Conservation (phyloP, 2,113 vertebrate species). For the Shinisaurus crocodilurus region DNA sequence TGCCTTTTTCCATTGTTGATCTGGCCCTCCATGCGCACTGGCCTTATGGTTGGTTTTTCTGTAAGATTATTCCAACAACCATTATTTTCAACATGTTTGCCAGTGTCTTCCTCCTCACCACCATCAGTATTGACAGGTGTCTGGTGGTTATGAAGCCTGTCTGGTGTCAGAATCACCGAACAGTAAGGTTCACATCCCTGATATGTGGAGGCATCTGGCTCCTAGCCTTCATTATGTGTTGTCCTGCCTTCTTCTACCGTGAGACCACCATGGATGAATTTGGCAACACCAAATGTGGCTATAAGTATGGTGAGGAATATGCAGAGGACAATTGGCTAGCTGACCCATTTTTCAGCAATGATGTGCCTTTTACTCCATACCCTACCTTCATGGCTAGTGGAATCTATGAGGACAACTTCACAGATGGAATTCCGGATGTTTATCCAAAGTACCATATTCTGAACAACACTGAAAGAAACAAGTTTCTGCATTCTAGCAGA, state of each 20-base stretch:
- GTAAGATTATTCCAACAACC: constrained; percentile 79
- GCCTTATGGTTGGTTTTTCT: constrained; percentile 79
- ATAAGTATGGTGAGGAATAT: constrained; percentile 28
- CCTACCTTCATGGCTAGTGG: not conserved
- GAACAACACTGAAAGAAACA: not conserved
- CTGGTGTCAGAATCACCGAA: constrained; percentile 86
- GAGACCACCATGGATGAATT: not conserved
- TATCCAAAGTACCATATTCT: constrained; percentile 18
- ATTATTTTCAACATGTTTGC: constrained; percentile 86
- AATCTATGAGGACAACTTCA: not conserved
- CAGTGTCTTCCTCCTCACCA: constrained; percentile 79
- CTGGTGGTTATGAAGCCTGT: constrained; percentile 79
- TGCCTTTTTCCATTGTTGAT: constrained; percentile 79
- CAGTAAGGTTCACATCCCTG: not conserved
- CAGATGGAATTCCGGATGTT: not conserved
- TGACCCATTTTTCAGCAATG: not conserved
- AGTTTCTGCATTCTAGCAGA: not conserved
- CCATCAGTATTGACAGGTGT: constrained; percentile 83
- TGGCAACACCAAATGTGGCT: constrained; percentile 41
- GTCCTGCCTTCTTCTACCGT: constrained; percentile 77
- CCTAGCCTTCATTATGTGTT: constrained; percentile 73
- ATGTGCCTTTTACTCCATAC: not conserved
- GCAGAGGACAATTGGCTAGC: fast-evolving
- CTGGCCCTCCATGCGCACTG: constrained; percentile 72
- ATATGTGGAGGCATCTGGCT: constrained; percentile 75